Base-by-base conservation (phyloP, 2,888 invertebrate species). In the Mystacides longicornis region DNA sequence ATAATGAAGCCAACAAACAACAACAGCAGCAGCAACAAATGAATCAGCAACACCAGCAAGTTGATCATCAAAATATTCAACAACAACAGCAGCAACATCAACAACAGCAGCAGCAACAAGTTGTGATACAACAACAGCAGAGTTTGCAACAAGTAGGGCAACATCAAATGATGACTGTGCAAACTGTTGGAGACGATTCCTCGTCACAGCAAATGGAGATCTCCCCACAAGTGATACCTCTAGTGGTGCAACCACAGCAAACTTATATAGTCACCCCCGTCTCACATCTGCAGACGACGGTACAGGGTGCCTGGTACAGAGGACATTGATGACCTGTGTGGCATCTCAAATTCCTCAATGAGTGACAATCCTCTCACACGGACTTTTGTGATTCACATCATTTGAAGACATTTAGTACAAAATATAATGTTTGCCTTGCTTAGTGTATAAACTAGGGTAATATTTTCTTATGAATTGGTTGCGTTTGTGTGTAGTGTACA, bases 231-330 rank as follows among this genome's bases (percentile, higher is more conserved):
- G 81, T 83, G 4, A 83, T 83, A 60, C 83, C 83, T 1, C 66
- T 83, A 27, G 81, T 82, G 9, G 80, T 82, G 1, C 80, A 82
- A 62, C 81, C 81, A 48, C 83, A 82, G 65, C 81, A 81, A 63
- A 79, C 83, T 0, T 83, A 82, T 67, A 75, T 83, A 58, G 83
- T 83, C 7, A 82, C 83, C 1, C 83, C 83, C 1, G 82, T 83
- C 23, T 81, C 82, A 21, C 82, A 83, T 69, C 74, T 83, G 68
- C 78, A 82, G 63, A 81, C 81, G 54, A 76, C 81, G 56, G 81
- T 81, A 58, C 81, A 81, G 65, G 81, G 81, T 59, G 75, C 81
- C 56, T 76, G 77, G 77, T 78, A 77, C 67, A 59, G 59, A 16
- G 67, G 77, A 61, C 77, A 78, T 74, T 77, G 75, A 76, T 21